phyloP scores from a whole-genome alignment of 2,797 vertebrate genomes.

The Melanogrammus aeglefinus region DNA sequence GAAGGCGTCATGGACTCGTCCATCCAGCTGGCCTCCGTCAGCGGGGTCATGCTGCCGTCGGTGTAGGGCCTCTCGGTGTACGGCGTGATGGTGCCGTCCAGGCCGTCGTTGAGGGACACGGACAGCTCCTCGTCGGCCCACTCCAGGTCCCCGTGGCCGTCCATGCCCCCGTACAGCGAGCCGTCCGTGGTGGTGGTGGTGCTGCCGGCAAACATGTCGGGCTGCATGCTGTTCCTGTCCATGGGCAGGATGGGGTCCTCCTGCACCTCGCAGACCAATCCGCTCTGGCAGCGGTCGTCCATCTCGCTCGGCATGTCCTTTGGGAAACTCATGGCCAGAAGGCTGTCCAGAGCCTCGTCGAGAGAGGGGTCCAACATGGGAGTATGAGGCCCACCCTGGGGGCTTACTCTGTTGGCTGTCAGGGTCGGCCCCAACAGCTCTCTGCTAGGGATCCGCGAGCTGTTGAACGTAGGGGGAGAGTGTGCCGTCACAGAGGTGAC shows the following conservation, averaged over 20 bases:
- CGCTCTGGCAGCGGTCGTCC: slow-evolving; percentile 26
- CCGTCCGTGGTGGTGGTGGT: slow-evolving; percentile 60
- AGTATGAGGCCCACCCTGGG: slow-evolving; percentile 20
- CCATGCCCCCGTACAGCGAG: slow-evolving; percentile 53
- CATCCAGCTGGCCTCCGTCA: slow-evolving; percentile 81
- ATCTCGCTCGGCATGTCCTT: slow-evolving; percentile 35
- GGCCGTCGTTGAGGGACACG: slow-evolving; percentile 65
- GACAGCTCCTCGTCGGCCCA: slow-evolving; percentile 77
- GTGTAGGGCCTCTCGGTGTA: slow-evolving; percentile 73
- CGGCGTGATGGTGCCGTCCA: slow-evolving; percentile 73
- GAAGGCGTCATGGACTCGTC: slow-evolving; percentile 75
- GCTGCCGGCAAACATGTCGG: slow-evolving; percentile 68
- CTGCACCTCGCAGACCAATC: slow-evolving; percentile 51
- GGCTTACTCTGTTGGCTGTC: slow-evolving; percentile 26
- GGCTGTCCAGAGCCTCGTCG: slow-evolving; percentile 72
- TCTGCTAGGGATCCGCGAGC: slow-evolving; percentile 29
- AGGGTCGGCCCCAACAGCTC: slow-evolving; percentile 23
- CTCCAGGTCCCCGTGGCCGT: slow-evolving; percentile 66
- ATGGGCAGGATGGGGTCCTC: slow-evolving; percentile 72
- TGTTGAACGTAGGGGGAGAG: slow-evolving; percentile 26
- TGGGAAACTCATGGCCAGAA: slow-evolving; percentile 69
- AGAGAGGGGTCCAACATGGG: slow-evolving; percentile 49
- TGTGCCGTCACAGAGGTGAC: slow-evolving; percentile 22
- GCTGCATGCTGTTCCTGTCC: slow-evolving; percentile 73
- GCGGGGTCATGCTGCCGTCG: slow-evolving; percentile 75